A percentile compares a stretch with the other conserved stretches of the same genome.
Conservation (phyloP, 1,140 invertebrate genomes). For the Macrocentrus cingulum region DNA sequence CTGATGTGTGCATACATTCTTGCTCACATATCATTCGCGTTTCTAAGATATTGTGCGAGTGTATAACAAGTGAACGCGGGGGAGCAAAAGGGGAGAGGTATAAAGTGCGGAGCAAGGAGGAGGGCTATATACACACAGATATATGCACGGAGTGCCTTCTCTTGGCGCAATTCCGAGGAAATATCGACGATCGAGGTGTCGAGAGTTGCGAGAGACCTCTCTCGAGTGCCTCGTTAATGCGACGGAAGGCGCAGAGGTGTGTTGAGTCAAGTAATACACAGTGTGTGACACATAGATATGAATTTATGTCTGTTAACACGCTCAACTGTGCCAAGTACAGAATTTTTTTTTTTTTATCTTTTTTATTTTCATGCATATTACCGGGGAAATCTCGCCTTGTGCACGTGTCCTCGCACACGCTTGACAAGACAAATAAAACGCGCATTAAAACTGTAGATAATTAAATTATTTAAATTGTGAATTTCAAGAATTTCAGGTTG, state of each 20-base stretch:
- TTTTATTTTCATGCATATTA: too few species aligned
- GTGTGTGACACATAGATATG: neutral
- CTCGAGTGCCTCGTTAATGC: conserved; percentile 17
- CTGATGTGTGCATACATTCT: conserved; percentile 8
- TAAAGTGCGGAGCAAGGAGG: neutral
- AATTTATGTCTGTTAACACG: neutral
- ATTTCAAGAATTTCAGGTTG: too few species aligned
- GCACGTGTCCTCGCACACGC: too few species aligned
- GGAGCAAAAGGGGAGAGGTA: neutral
- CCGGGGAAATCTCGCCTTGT: too few species aligned
- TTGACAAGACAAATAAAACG: too few species aligned
- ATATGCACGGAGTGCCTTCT: neutral
- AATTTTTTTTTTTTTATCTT: too few species aligned
- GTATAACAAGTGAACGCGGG: neutral
- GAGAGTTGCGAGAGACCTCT: conserved; percentile 4
- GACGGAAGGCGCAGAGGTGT: conserved; percentile 1
- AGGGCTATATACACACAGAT: neutral
- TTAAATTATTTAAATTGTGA: too few species aligned
- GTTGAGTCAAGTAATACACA: conserved; percentile 8
- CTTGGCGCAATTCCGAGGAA: conserved; percentile 2
- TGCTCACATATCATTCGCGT: neutral
- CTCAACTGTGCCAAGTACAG: too few species aligned
- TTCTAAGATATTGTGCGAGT: neutral
- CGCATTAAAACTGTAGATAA: too few species aligned
- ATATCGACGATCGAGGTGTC: conserved; percentile 21